A percentile compares a stretch with the other conserved stretches of the same genome.
Evolutionary conservation across 2,888 invertebrate genomes (phyloP).

Genomic region (Bombylius major): DNA sequence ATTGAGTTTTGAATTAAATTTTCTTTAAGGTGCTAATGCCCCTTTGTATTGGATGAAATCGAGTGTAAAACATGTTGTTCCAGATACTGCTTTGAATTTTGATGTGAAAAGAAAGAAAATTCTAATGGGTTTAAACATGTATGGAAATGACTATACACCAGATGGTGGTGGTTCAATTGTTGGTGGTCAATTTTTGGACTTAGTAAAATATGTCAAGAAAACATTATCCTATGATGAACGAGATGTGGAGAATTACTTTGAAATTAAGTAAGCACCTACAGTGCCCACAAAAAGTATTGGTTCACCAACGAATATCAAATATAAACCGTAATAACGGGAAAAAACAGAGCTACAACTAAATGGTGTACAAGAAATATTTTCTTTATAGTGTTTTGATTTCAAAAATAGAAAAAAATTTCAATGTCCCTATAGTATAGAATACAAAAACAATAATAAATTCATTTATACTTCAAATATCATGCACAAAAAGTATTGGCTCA

Average conservation of each 20-base stretch:
- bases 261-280: conserved; percentile 63
- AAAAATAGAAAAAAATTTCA: too few relatives aligned
- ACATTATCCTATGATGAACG: conserved; percentile 65
- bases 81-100: conserved; percentile 38
- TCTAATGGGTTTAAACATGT: conserved; percentile 82
- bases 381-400: too few relatives aligned
- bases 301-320: too few relatives aligned
- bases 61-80: conserved; percentile 62
- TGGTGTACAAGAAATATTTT: too few relatives aligned
- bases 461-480: too few relatives aligned
- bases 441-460: too few relatives aligned
- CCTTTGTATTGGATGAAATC: conserved; percentile 71
- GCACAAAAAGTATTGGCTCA: too few relatives aligned
- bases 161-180: conserved; percentile 74
- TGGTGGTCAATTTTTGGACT: conserved; percentile 62
- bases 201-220: conserved; percentile 60
- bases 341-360: too few relatives aligned
- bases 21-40: conserved; percentile 65
- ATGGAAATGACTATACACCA: conserved; percentile 77
- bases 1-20: neutral
- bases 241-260: conserved; percentile 72
- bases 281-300: too few relatives aligned
- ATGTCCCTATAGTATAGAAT: too few relatives aligned
- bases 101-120: conserved; percentile 59
- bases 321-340: too few relatives aligned